Evolutionary conservation across 2,113 vertebrate genomes (phyloP).

Genomic region (Gallinago undulata): DNA sequence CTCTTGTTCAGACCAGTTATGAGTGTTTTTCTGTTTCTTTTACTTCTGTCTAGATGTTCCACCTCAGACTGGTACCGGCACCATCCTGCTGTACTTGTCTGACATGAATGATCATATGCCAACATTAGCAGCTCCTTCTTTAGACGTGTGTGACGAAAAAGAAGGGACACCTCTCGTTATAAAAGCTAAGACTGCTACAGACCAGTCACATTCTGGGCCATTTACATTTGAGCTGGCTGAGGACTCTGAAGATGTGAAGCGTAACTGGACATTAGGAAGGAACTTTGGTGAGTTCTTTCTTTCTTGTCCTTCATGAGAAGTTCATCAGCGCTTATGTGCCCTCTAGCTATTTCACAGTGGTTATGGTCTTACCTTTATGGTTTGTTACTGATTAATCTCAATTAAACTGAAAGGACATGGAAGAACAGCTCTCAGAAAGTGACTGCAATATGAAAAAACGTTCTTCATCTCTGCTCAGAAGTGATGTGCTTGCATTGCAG

Average conservation of each 20-base stretch:
- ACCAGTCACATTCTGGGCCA: slow-evolving; percentile 63
- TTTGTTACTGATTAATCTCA: not conserved
- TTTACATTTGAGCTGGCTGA: slow-evolving; percentile 74
- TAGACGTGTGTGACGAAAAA: slow-evolving; percentile 70
- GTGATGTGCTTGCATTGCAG: not conserved
- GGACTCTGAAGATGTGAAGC: not conserved
- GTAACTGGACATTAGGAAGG: slow-evolving; percentile 71
- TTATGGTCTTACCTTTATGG: not conserved
- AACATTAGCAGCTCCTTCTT: not conserved
- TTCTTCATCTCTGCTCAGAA: not conserved
- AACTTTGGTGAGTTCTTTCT: slow-evolving; percentile 22
- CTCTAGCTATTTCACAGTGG: not conserved
- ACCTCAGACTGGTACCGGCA: slow-evolving; percentile 70
- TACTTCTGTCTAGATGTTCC: slow-evolving; percentile 68
- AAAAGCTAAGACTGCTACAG: not conserved
- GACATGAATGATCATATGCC: slow-evolving; percentile 78
- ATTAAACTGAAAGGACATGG: not conserved
- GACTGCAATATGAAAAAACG: not conserved
- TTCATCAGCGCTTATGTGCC: not conserved
- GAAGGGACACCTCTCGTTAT: slow-evolving; percentile 20
- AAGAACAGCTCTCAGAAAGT: not conserved
- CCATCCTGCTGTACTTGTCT: slow-evolving; percentile 71
- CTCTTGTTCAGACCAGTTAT: not conserved
- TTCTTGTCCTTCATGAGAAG: not conserved
- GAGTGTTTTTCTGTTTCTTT: not conserved